Conservation (phyloP, 1,140 invertebrate species). For the Micrasema longulum region DNA sequence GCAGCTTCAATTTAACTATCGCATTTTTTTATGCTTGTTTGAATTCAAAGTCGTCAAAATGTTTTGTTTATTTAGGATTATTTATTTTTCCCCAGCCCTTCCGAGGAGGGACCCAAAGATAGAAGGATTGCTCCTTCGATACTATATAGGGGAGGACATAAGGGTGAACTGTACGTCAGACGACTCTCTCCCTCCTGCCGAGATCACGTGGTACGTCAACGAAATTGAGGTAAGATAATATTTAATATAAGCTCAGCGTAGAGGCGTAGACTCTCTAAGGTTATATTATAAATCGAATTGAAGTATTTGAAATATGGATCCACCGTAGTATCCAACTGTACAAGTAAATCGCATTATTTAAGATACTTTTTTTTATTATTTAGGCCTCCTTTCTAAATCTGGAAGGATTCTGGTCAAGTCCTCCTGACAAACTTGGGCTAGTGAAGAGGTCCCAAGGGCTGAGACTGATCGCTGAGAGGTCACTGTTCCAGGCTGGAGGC, state of each 20-base stretch:
- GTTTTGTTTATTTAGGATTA: neutral
- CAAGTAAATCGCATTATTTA: too few species aligned
- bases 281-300: neutral
- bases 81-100: conserved; percentile 44
- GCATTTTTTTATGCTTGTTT: too few species aligned
- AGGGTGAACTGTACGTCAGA: conserved; percentile 52
- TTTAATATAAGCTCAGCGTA: too few species aligned
- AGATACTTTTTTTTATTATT: neutral
- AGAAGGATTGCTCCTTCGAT: conserved; percentile 43
- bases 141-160: conserved; percentile 46
- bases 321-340: too few species aligned
- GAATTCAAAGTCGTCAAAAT: too few species aligned
- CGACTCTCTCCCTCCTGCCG: conserved; percentile 40
- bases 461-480: conserved; percentile 33
- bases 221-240: conserved; percentile 47
- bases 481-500: conserved; percentile 30
- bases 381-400: conserved; percentile 49
- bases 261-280: too few species aligned
- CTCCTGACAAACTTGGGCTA: conserved; percentile 37
- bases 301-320: too few species aligned
- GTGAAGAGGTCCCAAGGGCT: conserved; percentile 34
- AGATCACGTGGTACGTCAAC: conserved; percentile 49
- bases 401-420: conserved; percentile 47
- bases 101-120: conserved; percentile 46
- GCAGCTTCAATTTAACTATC: too few species aligned